phyloP scores from a whole-genome alignment of 2,888 invertebrate genomes.

The Cheilosia impressa region DNA sequence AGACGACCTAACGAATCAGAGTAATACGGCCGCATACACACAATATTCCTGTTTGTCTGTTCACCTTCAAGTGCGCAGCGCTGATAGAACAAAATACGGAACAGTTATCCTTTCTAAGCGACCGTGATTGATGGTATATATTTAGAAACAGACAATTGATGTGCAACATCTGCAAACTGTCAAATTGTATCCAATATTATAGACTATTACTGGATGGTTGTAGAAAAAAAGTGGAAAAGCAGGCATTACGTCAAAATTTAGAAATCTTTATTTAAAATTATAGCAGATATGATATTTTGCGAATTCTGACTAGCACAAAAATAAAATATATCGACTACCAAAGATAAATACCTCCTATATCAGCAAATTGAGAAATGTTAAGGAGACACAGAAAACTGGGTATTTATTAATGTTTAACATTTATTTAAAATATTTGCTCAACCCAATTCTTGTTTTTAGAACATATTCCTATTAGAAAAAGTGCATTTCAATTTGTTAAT shows the following conservation, averaged over 20 bases:
- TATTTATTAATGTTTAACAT: too few relatives aligned
- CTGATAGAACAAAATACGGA: background rate
- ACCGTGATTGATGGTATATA: slow-evolving; percentile 64
- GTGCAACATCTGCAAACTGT: slow-evolving; percentile 65
- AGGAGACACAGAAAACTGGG: too few relatives aligned
- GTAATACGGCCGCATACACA: slow-evolving; percentile 12
- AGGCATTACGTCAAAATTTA: background rate
- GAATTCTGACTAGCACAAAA: background rate
- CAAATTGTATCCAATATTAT: slow-evolving; percentile 40
- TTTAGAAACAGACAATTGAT: slow-evolving; percentile 58
- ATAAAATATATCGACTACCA: too few relatives aligned
- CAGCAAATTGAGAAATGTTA: too few relatives aligned
- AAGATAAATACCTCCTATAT: too few relatives aligned
- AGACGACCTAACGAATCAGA: slow-evolving; percentile 37
- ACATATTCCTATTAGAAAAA: too few relatives aligned
- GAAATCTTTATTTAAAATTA: background rate
- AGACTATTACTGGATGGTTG: slow-evolving; percentile 25
- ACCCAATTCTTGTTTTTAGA: too few relatives aligned
- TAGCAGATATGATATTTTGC: background rate
- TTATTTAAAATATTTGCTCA: too few relatives aligned
- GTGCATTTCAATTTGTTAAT: too few relatives aligned
- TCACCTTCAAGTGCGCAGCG: slow-evolving; percentile 13
- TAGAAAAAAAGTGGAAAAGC: background rate
- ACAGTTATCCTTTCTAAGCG: slow-evolving; percentile 4
- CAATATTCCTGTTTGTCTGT: background rate